Base-by-base conservation (phyloP, 2,113 vertebrate species). In the Chauna torquata region DNA sequence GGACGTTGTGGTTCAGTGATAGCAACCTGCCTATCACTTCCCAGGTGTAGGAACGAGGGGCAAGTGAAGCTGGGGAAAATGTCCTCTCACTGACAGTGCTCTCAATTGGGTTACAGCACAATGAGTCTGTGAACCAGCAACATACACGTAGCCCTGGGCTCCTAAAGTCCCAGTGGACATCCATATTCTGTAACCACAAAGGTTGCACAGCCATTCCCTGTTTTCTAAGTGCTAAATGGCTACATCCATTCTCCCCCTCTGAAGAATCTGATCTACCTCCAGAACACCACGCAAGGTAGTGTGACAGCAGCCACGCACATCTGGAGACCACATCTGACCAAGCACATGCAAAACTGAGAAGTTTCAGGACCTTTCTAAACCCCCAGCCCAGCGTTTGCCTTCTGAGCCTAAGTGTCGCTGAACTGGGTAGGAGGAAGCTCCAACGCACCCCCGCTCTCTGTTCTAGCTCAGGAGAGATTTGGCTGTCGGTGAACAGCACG, bases 101-200 rank as follows among this genome's bases (percentile, higher is more conserved):
- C 36, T 65, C 24, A 36, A 4, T 3, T 3, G 58, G 9, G n/a
- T 62, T 81, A 70, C 62, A 64, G 20, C 0, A 0, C 38, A 70
- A 7, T 13, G 23, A 42, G 42, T 54, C 23, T n/a, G 5, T 5
- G 28, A 86, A 45, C 16, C 50, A 70, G 45, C 9, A 16, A 49
- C 45, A 45, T 22, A 22, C 20, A 66, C 0, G 0, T 3, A 86
- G 34, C 11, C 38, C 52, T 68, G n/a, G 25, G 4, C 40, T 62
- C 24, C 47, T 61, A 62, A 14, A 86, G 20, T 62, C 54, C 12
- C 50, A n/a, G 22, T 0, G 7, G 28, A 38, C 12, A 30, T 2
- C 30, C 34, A 3, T 17, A 4, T 16, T 40, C 38, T 54, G 7
- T 9, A 40, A 19, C 24, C 42, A 25, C 27, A 74, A 83, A 54